Evolutionary conservation across 2,888 invertebrate genomes (phyloP), one percentile per base, ranked within the genome.

Genomic region (Blera fallax): DNA sequence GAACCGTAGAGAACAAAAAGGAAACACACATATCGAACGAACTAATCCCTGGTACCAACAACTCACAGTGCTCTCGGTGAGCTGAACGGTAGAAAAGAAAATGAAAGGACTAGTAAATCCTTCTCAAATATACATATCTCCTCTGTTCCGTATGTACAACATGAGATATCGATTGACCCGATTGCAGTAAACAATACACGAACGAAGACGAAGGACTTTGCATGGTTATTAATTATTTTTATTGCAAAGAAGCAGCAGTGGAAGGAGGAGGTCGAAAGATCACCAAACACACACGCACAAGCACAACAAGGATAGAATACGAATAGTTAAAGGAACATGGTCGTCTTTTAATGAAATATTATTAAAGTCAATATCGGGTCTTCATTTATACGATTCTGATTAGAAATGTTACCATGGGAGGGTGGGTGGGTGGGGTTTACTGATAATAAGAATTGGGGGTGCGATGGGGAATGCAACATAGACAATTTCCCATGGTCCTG

Each of bases 141-240:
- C 16, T 62, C 40, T 18, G 10, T 32, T 76, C 21, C 14, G 60
- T 29, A 52, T 27, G 10, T 10, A 5, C 32, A 8, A 69, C 48
- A 73, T 67, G 62, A 74, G 64, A 76, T 84, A 80, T 84, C 62
- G 84, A 84, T 84, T 84, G 84, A 84, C 84, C 84, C 74, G 69
- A 76, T 80, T 84, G 80, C 80, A 70, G 69, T 58, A 69, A 76
- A 45, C 45, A 73, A 74, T 58, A 27, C 37, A 14, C 24, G n/a
- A 58, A 58, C n/a, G 11, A 64, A 50, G 64, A 58, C 56, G 54
- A 34, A 70, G 48, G 52, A 50, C 62, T 74, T 80, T 74, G 74
- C 80, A 80, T 80, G 84, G 84, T 80, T 84, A 84, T 84, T 84
- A 84, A 84, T 84, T 84, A 80, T 76, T 84, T 80, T 74, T 84